These are phyloP conservation scores for Phrynocephalus versicolor DNA, from an alignment of 2,113 vertebrate genomes.

Conservation along the genomic window DNA sequence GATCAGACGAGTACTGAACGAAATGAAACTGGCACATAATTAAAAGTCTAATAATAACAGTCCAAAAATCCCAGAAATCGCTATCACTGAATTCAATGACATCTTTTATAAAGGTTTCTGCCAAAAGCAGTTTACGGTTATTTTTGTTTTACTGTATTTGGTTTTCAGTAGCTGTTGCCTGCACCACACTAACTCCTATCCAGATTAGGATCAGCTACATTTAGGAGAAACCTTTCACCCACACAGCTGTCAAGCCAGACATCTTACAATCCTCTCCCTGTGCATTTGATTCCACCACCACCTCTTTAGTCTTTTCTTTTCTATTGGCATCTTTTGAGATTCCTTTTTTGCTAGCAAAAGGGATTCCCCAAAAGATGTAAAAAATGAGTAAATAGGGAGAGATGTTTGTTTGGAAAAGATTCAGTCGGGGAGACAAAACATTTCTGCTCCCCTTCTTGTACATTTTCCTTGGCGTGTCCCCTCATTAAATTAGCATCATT, in stretches of 20 bases:
- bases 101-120: not conserved
- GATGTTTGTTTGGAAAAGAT: not conserved
- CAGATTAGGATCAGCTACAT: not conserved
- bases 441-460: not conserved
- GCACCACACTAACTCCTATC: not conserved
- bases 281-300: not conserved
- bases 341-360: not conserved
- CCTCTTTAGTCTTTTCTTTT: too few species aligned
- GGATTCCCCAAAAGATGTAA: not conserved
- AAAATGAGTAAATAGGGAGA: not conserved
- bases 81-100: not conserved
- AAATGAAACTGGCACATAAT: not conserved
- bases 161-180: too few species aligned
- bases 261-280: not conserved
- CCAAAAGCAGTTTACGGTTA: too few species aligned
- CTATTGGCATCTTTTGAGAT: not conserved
- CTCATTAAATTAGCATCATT: not conserved
- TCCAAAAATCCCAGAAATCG: not conserved
- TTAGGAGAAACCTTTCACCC: not conserved
- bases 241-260: not conserved
- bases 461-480: not conserved
- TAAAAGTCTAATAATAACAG: not conserved
- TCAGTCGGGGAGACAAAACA: not conserved
- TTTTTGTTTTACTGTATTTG: too few species aligned
- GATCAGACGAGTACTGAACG: not conserved